A percentile compares a stretch with the other conserved stretches of the same genome.
phyloP scores from a whole-genome alignment of 2,113 vertebrate genomes.

The Galeopterus variegatus region DNA sequence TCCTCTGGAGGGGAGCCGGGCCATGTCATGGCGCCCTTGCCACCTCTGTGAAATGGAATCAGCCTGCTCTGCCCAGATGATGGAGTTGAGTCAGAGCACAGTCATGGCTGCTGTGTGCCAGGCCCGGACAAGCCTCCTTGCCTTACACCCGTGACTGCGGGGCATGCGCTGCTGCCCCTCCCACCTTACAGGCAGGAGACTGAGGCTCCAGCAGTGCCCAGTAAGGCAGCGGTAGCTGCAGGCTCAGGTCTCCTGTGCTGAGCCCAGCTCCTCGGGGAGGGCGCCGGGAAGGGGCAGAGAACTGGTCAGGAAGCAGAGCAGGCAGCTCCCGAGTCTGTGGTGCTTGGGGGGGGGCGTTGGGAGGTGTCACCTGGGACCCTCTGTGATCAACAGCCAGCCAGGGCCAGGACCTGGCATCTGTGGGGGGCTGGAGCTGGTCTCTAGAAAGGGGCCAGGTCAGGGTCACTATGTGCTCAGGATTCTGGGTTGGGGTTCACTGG shows the following conservation, averaged over 20 bases:
- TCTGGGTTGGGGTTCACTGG: neutral
- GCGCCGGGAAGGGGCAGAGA: neutral
- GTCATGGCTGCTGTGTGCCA: neutral
- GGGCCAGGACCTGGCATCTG: neutral
- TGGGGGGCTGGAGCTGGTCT: neutral
- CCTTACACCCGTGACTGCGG: too few relatives aligned
- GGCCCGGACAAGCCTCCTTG: too few relatives aligned
- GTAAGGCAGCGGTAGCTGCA: fast-evolving
- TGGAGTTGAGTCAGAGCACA: fast-evolving
- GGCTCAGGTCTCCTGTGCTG: too few relatives aligned
- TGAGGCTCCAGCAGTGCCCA: neutral
- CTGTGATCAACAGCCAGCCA: neutral
- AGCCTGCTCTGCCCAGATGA: neutral
- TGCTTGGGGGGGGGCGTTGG: neutral
- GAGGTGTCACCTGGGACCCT: neutral
- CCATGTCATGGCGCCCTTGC: fast-evolving
- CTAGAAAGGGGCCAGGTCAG: fast-evolving
- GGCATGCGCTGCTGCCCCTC: fast-evolving
- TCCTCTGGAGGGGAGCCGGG: neutral
- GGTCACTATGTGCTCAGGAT: neutral
- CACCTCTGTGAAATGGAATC: too few relatives aligned
- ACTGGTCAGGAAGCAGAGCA: neutral
- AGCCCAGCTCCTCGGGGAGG: neutral
- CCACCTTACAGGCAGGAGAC: neutral
- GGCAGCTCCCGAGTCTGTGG: neutral